A percentile compares a stretch with the other conserved stretches of the same genome.
Evolutionary conservation across 2,888 invertebrate genomes (phyloP).

Genomic region (Gastrophysa polygoni): DNA sequence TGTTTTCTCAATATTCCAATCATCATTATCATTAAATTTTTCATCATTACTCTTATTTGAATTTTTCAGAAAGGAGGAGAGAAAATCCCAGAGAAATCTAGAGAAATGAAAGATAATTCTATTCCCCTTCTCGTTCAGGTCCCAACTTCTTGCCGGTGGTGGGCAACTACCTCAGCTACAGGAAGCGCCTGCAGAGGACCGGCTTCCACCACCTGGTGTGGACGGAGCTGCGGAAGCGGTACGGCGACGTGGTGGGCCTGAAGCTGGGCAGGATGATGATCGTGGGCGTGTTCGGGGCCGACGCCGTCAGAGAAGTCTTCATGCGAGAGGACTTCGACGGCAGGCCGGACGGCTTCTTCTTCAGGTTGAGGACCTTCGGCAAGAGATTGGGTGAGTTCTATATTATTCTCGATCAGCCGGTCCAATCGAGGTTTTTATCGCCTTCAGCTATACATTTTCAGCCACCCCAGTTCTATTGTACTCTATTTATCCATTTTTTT

Average conservation of each 20-base stretch:
- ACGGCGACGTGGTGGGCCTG: constrained; percentile 71
- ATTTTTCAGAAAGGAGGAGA: neutral
- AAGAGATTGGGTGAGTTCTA: constrained; percentile 69
- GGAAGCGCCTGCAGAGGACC: constrained; percentile 49
- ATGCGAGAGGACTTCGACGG: constrained; percentile 70
- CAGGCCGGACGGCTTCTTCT: constrained; percentile 73
- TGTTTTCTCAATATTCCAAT: too few species aligned
- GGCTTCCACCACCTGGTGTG: constrained; percentile 67
- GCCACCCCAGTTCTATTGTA: too few species aligned
- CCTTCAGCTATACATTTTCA: too few species aligned
- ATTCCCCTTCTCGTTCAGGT: constrained; percentile 54
- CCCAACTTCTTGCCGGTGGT: constrained; percentile 64
- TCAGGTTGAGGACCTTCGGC: constrained; percentile 69
- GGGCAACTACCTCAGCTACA: constrained; percentile 60
- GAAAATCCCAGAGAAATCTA: too few species aligned
- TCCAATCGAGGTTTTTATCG: too few species aligned
- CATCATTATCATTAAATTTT: too few species aligned
- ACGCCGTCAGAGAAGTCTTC: constrained; percentile 67
- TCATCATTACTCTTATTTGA: too few species aligned
- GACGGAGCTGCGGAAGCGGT: constrained; percentile 62
- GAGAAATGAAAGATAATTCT: neutral
- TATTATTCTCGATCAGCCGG: too few species aligned
- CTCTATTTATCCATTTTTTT: too few species aligned
- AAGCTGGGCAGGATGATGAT: constrained; percentile 68
- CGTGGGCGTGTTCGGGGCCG: constrained; percentile 67